Conservation (phyloP, 2,113 vertebrate species). For the Perca flavescens region DNA sequence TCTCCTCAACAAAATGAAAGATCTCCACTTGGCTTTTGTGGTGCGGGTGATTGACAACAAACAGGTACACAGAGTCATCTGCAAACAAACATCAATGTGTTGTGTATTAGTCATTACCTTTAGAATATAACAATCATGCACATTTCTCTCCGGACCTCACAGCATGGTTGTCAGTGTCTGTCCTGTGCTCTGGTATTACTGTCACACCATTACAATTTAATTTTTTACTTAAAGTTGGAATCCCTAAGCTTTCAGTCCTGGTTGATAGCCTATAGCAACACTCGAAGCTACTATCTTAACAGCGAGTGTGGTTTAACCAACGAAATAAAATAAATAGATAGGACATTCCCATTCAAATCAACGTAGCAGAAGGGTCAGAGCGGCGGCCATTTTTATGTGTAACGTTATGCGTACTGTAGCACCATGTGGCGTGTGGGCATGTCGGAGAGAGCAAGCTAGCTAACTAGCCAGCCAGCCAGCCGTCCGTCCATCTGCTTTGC, state of each 20-base stretch:
- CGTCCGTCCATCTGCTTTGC: too few species aligned
- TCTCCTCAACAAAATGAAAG: slow-evolving; percentile 88
- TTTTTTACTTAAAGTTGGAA: neutral
- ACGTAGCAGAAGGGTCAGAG: too few species aligned
- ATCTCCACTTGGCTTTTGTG: slow-evolving; percentile 88
- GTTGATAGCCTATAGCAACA: neutral
- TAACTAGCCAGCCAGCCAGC: too few species aligned
- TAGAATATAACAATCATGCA: neutral
- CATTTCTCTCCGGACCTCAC: neutral
- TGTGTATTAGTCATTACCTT: neutral
- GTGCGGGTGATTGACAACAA: slow-evolving; percentile 92
- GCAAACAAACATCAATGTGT: slow-evolving; percentile 30
- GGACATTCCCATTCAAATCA: too few species aligned
- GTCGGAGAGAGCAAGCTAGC: too few species aligned
- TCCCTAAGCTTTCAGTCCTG: neutral
- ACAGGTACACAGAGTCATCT: slow-evolving; percentile 89
- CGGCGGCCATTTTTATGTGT: too few species aligned
- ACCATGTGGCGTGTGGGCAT: too few species aligned
- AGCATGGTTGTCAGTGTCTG: neutral
- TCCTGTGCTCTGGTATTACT: neutral
- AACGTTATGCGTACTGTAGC: too few species aligned
- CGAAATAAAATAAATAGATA: too few species aligned
- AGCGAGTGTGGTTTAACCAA: neutral
- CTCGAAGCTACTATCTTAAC: neutral
- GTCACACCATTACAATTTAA: neutral